Percentiles rank a stretch among this genome's conserved stretches.
phyloP scores from a whole-genome alignment of 1,140 invertebrate species.

The Heliconius himera region DNA sequence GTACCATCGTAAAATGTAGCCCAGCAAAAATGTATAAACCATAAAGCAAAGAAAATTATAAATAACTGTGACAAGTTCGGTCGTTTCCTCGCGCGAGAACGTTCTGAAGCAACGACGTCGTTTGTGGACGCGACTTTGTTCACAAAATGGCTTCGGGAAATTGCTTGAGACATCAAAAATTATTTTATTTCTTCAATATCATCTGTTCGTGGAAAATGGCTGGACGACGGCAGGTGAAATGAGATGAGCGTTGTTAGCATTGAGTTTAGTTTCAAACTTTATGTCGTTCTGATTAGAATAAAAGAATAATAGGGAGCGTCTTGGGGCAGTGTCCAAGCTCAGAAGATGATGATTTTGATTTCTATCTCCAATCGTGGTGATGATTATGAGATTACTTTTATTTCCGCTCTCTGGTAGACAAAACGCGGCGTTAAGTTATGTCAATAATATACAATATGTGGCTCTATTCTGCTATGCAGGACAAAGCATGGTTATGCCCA shows the following conservation, averaged over 20 bases:
- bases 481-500: too few relatives aligned
- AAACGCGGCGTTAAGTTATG: too few relatives aligned
- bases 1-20: too few relatives aligned
- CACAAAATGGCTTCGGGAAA: neutral
- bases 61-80: conserved; percentile 10
- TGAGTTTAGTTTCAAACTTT: neutral
- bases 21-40: neutral
- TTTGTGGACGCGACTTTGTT: conserved; percentile 12
- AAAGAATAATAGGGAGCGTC: neutral
- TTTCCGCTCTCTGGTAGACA: too few relatives aligned
- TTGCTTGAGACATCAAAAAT: conserved; percentile 9
- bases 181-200: neutral
- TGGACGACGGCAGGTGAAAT: neutral
- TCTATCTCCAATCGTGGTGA: too few relatives aligned
- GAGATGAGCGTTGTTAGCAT: neutral
- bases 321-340: too few relatives aligned
- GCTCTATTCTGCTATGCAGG: too few relatives aligned
- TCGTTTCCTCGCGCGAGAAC: neutral
- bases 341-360: too few relatives aligned
- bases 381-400: too few relatives aligned
- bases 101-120: neutral
- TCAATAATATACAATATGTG: too few relatives aligned
- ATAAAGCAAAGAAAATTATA: neutral
- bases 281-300: neutral
- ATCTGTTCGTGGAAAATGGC: neutral